Evolutionary conservation across 2,797 vertebrate species (phyloP), one percentile per base, ranked within the genome.

Genomic region (Crax fasciolata): DNA sequence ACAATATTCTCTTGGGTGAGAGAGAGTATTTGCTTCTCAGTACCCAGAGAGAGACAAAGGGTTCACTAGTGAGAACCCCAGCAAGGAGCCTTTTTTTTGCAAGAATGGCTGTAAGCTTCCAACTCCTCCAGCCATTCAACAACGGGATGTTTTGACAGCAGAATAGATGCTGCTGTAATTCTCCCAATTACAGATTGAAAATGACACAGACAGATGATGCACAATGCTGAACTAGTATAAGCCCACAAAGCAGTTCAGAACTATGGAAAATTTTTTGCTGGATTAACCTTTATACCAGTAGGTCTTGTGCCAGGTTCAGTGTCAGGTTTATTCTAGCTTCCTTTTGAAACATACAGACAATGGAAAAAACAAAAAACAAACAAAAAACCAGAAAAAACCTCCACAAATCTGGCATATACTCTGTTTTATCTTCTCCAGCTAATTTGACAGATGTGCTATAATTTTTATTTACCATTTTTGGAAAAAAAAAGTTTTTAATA

Each of bases 101-200:
- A 94, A 44, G 62, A 92, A 74, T n/a, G 41, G 18, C 48, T 43
- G 13, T 76, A 77, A 89, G 57, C 38, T 87, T 91, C 68, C 49
- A 71, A 59, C 27, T 89, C 52, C 43, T 90, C 84, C 81, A 72
- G 10, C 41, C 9, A 16, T 83, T 89, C 44, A 5, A 80, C 79
- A 80, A 28, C 13, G 87, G 57, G 51, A 46, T 89, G 38, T 94
- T 89, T 89, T 91, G 81, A 83, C 57, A 93, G 82, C 44, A 89
- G 81, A 84, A 57, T 71, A 67, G 65, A 46, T 89, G 44, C 59
- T 4, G 5, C 66, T 77, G n/a, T 62, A 74, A 70, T 63, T 93
- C 71, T 87, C 81, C 38, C 74, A 65, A 85, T 72, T 92, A 67
- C 2, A 25, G 65, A 57, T 76, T 41, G 79, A 80, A 91, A 91